A percentile compares a stretch with the other conserved stretches of the same genome.
phyloP scores from a whole-genome alignment of 2,113 vertebrate genomes.

The Bubo bubo region DNA sequence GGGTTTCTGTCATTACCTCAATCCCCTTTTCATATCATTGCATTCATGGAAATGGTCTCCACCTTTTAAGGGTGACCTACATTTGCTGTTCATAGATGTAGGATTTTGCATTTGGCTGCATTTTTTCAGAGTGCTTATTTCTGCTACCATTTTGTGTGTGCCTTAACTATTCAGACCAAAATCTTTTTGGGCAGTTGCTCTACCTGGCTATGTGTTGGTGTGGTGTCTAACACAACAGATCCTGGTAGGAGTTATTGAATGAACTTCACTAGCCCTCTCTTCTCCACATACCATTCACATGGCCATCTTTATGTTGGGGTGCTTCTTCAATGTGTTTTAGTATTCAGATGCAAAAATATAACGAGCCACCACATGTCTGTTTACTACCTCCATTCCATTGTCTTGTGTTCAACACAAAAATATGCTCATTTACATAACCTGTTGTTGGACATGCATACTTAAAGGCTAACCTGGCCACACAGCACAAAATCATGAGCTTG shows the following conservation, averaged over 20 bases:
- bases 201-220: background rate
- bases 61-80: background rate
- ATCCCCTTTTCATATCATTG: background rate
- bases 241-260: background rate
- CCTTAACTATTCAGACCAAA: background rate
- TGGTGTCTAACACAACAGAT: background rate
- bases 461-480: constrained; percentile 35
- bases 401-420: constrained; percentile 19
- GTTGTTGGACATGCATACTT: constrained; percentile 25
- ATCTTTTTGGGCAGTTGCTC: background rate
- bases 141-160: background rate
- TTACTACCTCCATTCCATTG: constrained; percentile 2
- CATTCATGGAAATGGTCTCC: background rate
- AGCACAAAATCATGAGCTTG: background rate
- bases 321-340: background rate
- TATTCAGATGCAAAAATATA: background rate
- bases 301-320: background rate
- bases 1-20: background rate
- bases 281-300: background rate
- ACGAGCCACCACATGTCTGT: background rate
- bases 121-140: background rate
- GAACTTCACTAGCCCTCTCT: background rate
- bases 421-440: constrained; percentile 26
- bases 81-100: background rate
- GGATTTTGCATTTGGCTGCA: background rate